Base-by-base conservation (phyloP, 1,140 invertebrate genomes). In the Drusus annulatus region DNA sequence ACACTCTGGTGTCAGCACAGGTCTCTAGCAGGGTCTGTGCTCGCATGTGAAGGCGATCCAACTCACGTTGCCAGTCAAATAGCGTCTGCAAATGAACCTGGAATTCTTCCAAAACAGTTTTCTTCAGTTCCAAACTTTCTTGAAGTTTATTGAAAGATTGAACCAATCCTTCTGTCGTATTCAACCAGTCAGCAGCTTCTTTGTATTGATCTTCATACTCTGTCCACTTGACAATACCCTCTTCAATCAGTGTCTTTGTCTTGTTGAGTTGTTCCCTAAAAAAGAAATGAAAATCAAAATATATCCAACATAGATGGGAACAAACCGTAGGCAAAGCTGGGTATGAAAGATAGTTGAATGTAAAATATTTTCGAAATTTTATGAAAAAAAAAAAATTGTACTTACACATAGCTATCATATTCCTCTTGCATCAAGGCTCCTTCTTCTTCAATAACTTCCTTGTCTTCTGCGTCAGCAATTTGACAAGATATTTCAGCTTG, bases 141-240 rank as follows among this genome's bases (percentile, higher is more conserved):
- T 98, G 96, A 17, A 97, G 91, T 87, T 97, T 97, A 83, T 97
- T 96, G 85, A 95, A 97, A n/a, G 93, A 93, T 87, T 98, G 95
- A 16, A 98, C 95, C 74, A 95, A 85, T 56, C 93, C 92, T 88
- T 98, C 97, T 81, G 96, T 97, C 88, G 96, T 94, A 23, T 91
- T 94, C 58, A 98, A 89, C 96, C 96, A 98, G 84, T 96, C 94
- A 73, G 94, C 90, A 63, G 96, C 96, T 89, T 97, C 95, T 84
- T 94, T 93, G 85, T 97, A 97, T 84, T 98, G 96, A 86, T 98
- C 96, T 89, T 98, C 96, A 86, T 98, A 98, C 88, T 98, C 96
- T 17, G 95, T 96, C 97, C 97, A 98, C 88, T 97, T 97, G 0
- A 97, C 96, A 85, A 98, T 96, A 80, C 95, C 96, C 77, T 94